phyloP scores from a whole-genome alignment of 1,140 invertebrate genomes.

The Caerostris extrusa region DNA sequence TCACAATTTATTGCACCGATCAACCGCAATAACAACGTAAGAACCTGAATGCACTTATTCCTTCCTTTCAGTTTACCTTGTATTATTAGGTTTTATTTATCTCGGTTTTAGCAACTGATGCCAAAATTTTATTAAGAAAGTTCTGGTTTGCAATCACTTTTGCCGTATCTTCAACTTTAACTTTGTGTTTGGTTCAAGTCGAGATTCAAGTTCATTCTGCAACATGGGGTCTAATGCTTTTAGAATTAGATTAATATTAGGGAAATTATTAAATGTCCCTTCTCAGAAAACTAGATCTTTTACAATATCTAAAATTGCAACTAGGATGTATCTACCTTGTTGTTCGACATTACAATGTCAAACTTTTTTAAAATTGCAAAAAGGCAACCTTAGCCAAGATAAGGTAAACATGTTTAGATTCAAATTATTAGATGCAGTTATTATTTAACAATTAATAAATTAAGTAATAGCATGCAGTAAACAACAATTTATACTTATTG shows the following conservation, averaged over 20 bases:
- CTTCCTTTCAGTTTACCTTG: neutral
- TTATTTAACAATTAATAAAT: neutral
- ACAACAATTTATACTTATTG: no score
- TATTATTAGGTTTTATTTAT: neutral
- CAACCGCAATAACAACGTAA: no score
- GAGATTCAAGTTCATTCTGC: neutral
- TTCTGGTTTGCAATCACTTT: neutral
- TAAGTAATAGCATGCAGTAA: no score
- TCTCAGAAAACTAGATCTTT: neutral
- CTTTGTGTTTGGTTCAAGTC: neutral
- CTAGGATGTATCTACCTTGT: neutral
- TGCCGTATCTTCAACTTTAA: slow-evolving; percentile 8
- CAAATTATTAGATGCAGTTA: neutral
- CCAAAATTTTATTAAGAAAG: neutral
- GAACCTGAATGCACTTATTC: no score
- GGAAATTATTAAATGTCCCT: slow-evolving; percentile 18
- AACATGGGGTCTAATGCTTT: slow-evolving; percentile 44
- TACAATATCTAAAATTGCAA: neutral
- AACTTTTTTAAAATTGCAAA: neutral
- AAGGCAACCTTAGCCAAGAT: neutral
- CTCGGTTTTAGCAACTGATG: neutral
- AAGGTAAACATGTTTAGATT: slow-evolving; percentile 11
- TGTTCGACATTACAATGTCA: neutral
- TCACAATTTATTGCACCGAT: no score
- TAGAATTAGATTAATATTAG: slow-evolving; percentile 12